A percentile compares a stretch with the other conserved stretches of the same genome.
Conservation (phyloP, 2,113 vertebrate species). For the Tragelaphus imberbis region DNA sequence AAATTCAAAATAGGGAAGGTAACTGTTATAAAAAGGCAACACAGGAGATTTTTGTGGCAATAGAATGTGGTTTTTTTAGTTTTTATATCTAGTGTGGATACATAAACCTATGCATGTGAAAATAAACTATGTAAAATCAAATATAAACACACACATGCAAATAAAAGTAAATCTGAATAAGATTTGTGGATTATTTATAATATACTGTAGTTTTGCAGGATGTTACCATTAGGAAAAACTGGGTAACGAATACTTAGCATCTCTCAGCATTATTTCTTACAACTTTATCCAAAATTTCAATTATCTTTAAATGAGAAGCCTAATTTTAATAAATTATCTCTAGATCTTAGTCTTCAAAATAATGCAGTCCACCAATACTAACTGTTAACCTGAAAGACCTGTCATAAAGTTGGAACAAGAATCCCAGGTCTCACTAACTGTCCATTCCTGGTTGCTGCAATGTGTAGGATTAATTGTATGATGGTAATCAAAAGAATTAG, state of each 20-base stretch:
- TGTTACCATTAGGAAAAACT: not conserved
- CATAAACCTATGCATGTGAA: not conserved
- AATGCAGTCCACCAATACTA: not conserved
- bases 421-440: not conserved
- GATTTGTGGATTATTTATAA: not conserved
- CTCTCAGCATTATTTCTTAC: not conserved
- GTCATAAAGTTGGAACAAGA: not conserved
- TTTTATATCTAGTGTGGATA: not conserved
- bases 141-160: not conserved
- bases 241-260: not conserved
- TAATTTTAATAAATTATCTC: not conserved
- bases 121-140: not conserved
- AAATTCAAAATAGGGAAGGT: not conserved
- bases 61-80: not conserved
- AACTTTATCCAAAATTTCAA: not conserved
- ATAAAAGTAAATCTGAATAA: not conserved
- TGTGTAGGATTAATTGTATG: not conserved
- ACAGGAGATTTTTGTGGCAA: not conserved
- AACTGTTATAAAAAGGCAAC: not conserved
- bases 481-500: not conserved
- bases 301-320: not conserved
- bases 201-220: not conserved
- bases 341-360: not conserved
- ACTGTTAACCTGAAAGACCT: not conserved
- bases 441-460: not conserved